Evolutionary conservation across 2,888 invertebrate species (phyloP).

Genomic region (Myathropa florea): DNA sequence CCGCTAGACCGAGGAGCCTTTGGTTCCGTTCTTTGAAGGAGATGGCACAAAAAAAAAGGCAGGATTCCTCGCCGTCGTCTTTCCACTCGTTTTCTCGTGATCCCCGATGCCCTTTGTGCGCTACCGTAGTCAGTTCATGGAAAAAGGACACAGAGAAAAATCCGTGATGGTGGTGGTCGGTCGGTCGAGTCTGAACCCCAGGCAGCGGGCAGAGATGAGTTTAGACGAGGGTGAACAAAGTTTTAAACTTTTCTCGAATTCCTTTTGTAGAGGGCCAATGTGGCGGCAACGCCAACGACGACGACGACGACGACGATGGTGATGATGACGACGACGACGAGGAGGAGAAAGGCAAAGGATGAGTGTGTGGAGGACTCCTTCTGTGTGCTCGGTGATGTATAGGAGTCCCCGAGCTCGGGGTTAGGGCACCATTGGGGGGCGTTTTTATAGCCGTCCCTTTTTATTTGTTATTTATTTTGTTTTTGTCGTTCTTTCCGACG

Average conservation of each 20-base stretch:
- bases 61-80: conserved; percentile 41
- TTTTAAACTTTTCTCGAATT: conserved; percentile 69
- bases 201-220: conserved; percentile 21
- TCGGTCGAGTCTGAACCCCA: background rate
- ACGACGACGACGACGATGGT: background rate
- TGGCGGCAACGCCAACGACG: conserved; percentile 2
- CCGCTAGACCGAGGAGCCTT: conserved; percentile 67
- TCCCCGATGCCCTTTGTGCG: conserved; percentile 68
- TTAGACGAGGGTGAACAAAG: conserved; percentile 66
- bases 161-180: conserved; percentile 36
- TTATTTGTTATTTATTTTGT: conserved; percentile 56
- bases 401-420: conserved; percentile 4
- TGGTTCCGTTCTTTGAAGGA: conserved; percentile 65
- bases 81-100: conserved; percentile 64
- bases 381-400: conserved; percentile 15
- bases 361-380: conserved; percentile 54
- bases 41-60: conserved; percentile 37
- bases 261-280: conserved; percentile 57
- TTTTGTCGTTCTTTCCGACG: conserved; percentile 13
- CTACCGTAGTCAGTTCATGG: conserved; percentile 47
- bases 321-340: background rate
- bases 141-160: conserved; percentile 22
- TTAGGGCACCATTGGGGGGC: conserved; percentile 17
- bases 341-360: background rate
- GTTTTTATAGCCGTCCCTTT: conserved; percentile 49